Evolutionary conservation across 2,888 invertebrate genomes (phyloP).

Genomic region (Cheilosia urbana): DNA sequence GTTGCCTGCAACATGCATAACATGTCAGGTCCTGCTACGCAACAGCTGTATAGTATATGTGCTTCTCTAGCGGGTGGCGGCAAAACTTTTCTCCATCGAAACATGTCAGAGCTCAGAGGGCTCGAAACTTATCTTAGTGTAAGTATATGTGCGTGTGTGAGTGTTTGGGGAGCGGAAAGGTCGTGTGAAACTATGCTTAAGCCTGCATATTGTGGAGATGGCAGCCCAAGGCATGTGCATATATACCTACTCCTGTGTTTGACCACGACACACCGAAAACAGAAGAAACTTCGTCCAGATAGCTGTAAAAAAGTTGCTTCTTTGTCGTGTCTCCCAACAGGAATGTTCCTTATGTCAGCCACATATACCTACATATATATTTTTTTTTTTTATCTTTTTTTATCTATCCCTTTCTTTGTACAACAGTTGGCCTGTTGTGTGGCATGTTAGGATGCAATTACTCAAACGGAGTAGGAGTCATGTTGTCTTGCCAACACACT

Average conservation of each 20-base stretch:
- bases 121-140: background rate
- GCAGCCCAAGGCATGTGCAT: background rate
- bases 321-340: slow-evolving; percentile 55
- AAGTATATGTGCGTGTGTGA: slow-evolving; percentile 9
- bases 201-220: slow-evolving; percentile 8
- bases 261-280: slow-evolving; percentile 41
- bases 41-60: slow-evolving; percentile 42
- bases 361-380: background rate
- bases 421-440: slow-evolving; percentile 71
- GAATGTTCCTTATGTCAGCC: slow-evolving; percentile 64
- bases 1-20: slow-evolving; percentile 56
- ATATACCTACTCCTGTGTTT: slow-evolving; percentile 44
- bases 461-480: slow-evolving; percentile 66
- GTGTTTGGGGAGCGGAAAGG: background rate
- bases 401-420: slow-evolving; percentile 40
- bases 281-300: slow-evolving; percentile 52
- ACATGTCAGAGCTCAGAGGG: slow-evolving; percentile 30
- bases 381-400: background rate
- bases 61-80: background rate
- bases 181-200: slow-evolving; percentile 50
- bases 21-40: slow-evolving; percentile 57
- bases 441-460: slow-evolving; percentile 72
- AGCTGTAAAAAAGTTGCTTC: slow-evolving; percentile 57
- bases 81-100: slow-evolving; percentile 34
- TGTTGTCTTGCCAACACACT: slow-evolving; percentile 71